Base-by-base conservation (phyloP, 2,113 vertebrate genomes). In the Megalops atlanticus region DNA sequence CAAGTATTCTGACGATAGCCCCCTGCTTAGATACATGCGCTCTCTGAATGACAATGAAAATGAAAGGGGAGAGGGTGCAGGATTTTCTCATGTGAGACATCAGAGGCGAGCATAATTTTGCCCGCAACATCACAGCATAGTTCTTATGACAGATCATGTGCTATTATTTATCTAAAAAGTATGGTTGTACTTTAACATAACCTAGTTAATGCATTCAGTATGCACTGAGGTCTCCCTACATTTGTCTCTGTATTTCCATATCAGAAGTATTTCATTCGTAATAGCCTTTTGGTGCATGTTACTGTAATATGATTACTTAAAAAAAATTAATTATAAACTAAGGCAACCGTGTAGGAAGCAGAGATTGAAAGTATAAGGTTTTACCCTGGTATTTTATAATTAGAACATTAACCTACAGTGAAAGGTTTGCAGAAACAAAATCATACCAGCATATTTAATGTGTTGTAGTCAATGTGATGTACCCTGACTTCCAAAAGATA, bases 161-260 rank as follows among this genome's bases (percentile, higher is more conserved):
- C 77, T 78, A 81, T 87, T 79, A 78, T 68, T 41, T 84, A 83
- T 88, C 71, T 58, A 76, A 77, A 87, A 86, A 80, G 80, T 76
- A 85, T 84, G 81, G 81, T 45, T 39, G 12, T 36, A 11, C 74
- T 84, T 84, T 76, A 80, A 82, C 54, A 80, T 12, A 84, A 38
- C 71, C 82, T 16, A 40, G 54, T 36, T 86, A 83, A 89, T 85
- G 58, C 49, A 74, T 90, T 88, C 83, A 80, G 76, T 83, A 76
- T 89, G 86, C 77, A 80, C 68, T 80, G 54, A 86, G 79, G 82
- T 45, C 21, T 39, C 68, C 75, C 80, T 54, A 54, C 74, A 74
- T 84, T n/a, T 74, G 33, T 81, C 72, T 38, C 38, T 76, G 33
- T 83, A 64, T 76, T 79, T 83, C 82, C 40, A 84, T 72, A 83